These are phyloP conservation scores for Carassius carassius DNA, from an alignment of 2,113 vertebrate genomes.

Conservation along the genomic window DNA sequence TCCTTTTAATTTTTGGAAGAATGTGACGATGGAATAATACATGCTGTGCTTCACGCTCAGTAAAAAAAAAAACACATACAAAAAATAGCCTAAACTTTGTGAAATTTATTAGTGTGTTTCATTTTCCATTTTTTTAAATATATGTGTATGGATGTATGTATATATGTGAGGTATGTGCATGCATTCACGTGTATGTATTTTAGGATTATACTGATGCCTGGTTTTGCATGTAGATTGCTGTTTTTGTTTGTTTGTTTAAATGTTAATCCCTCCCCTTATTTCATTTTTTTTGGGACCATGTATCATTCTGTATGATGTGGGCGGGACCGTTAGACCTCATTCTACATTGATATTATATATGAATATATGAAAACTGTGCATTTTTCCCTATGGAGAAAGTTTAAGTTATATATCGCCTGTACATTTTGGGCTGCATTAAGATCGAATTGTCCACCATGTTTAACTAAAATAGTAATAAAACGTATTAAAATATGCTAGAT, in stretches of 20 bases:
- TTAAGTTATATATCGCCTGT: slow-evolving; percentile 84
- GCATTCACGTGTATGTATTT: slow-evolving; percentile 73
- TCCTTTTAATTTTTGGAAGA: not conserved
- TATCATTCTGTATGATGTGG: slow-evolving; percentile 82
- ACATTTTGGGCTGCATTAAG: slow-evolving; percentile 83
- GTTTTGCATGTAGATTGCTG: slow-evolving; percentile 79
- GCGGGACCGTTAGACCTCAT: slow-evolving; percentile 82
- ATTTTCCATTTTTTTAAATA: slow-evolving; percentile 63
- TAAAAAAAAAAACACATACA: slow-evolving; percentile 52
- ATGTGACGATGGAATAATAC: slow-evolving; percentile 59
- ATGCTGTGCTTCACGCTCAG: slow-evolving; percentile 50
- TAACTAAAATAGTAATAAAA: slow-evolving; percentile 75
- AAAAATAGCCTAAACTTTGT: slow-evolving; percentile 63
- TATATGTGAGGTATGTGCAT: slow-evolving; percentile 74
- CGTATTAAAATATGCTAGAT: slow-evolving; percentile 75
- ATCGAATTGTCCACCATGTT: slow-evolving; percentile 80
- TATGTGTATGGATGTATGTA: slow-evolving; percentile 71
- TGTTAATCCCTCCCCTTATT: slow-evolving; percentile 53
- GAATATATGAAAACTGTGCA: slow-evolving; percentile 71
- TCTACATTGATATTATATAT: slow-evolving; percentile 84
- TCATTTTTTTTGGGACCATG: slow-evolving; percentile 75
- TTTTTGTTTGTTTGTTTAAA: slow-evolving; percentile 64
- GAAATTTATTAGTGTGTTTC: slow-evolving; percentile 38
- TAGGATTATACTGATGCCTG: slow-evolving; percentile 68
- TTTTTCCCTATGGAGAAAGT: slow-evolving; percentile 93